Percentiles rank a stretch among this genome's conserved stretches.
Evolutionary conservation across 2,888 invertebrate species (phyloP).

Genomic region (Papilio gigon): DNA sequence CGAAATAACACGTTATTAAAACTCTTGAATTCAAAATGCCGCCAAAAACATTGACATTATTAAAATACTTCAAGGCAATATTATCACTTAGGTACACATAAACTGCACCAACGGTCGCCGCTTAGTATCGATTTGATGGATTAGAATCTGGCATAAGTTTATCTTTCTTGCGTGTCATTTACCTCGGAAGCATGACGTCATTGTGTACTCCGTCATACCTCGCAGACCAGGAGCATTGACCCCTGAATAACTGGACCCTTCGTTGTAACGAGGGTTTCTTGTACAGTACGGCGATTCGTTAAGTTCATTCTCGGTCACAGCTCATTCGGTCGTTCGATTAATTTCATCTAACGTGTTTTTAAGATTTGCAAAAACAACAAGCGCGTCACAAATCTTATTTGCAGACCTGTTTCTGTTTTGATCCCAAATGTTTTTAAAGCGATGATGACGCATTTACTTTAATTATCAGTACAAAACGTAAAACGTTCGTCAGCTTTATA

Average conservation of each 20-base stretch:
- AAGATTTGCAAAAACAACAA: not conserved
- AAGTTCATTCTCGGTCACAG: not conserved
- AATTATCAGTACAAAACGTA: not conserved
- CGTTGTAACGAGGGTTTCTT: not conserved
- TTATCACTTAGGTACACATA: too few relatives aligned
- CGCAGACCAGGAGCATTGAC: not conserved
- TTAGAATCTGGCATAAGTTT: not conserved
- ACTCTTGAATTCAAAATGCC: conserved; percentile 12
- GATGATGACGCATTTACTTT: not conserved
- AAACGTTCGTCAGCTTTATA: not conserved
- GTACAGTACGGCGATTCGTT: not conserved
- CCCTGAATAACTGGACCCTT: not conserved
- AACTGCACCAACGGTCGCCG: not conserved
- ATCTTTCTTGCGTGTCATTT: not conserved
- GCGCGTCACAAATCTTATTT: not conserved
- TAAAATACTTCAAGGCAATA: not conserved
- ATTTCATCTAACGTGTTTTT: not conserved
- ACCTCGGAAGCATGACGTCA: not conserved
- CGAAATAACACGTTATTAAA: conserved; percentile 10
- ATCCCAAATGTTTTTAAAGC: not conserved
- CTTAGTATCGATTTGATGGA: not conserved
- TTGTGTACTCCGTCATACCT: not conserved
- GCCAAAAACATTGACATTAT: not conserved
- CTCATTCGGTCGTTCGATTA: not conserved
- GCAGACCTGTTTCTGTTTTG: not conserved